Evolutionary conservation across 2,797 vertebrate species (phyloP).

Genomic region (Parambassis ranga): DNA sequence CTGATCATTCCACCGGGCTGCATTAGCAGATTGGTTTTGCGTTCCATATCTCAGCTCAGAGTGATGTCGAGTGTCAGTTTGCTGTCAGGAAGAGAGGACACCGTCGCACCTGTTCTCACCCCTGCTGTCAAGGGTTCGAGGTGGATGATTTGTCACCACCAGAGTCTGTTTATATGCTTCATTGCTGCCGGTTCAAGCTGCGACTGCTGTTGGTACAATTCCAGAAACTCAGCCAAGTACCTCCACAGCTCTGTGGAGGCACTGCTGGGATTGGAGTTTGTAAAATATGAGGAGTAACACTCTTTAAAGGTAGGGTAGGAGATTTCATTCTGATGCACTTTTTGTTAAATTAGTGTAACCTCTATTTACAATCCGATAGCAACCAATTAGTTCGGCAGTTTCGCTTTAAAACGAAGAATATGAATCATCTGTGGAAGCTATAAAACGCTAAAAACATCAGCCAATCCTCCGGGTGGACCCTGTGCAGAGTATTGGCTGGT

Average conservation of each 20-base stretch:
- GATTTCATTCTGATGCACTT: too few relatives aligned
- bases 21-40: conserved; percentile 69
- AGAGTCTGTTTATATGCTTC: conserved; percentile 42
- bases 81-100: conserved; percentile 48
- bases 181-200: conserved; percentile 42
- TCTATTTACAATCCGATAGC: too few relatives aligned
- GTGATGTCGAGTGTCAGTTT: conserved; percentile 49
- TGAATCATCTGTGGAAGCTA: too few relatives aligned
- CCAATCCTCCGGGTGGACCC: too few relatives aligned
- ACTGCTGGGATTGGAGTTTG: too few relatives aligned
- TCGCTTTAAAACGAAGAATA: too few relatives aligned
- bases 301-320: too few relatives aligned
- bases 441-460: too few relatives aligned
- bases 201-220: conserved; percentile 7
- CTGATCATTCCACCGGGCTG: conserved; percentile 45
- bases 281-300: too few relatives aligned
- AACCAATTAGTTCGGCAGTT: too few relatives aligned
- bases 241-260: background rate
- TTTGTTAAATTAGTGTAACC: too few relatives aligned
- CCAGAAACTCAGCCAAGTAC: background rate
- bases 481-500: too few relatives aligned
- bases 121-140: conserved; percentile 55
- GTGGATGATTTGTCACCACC: conserved; percentile 61
- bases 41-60: conserved; percentile 30
- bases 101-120: conserved; percentile 46